phyloP scores from a whole-genome alignment of 1,140 invertebrate genomes.

The Oryctes rhinoceros region DNA sequence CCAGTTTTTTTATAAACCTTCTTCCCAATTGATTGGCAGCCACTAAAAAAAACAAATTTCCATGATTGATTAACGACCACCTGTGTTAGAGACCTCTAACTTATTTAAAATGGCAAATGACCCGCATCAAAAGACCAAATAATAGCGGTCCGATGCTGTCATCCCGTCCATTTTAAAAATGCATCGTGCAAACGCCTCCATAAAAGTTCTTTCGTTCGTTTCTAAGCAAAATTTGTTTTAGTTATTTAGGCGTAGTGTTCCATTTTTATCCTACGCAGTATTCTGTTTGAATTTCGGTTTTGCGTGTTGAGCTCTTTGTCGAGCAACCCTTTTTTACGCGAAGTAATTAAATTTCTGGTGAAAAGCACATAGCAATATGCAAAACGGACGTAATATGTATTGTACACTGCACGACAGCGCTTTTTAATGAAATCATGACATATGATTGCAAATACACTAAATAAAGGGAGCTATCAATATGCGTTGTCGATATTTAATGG shows the following conservation, averaged over 20 bases:
- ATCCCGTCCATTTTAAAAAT: slow-evolving; percentile 18
- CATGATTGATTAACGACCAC: slow-evolving; percentile 16
- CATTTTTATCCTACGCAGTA: background rate
- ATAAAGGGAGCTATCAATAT: too few relatives aligned
- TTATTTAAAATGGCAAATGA: slow-evolving; percentile 16
- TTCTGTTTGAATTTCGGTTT: background rate
- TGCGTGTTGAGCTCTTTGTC: background rate
- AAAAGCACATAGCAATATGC: background rate
- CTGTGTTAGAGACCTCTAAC: background rate
- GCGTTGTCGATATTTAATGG: too few relatives aligned
- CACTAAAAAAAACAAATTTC: too few relatives aligned
- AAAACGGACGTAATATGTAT: background rate
- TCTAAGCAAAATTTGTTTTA: slow-evolving; percentile 1
- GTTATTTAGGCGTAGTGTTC: background rate
- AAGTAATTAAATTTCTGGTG: background rate
- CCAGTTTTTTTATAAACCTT: background rate
- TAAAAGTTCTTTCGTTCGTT: slow-evolving; percentile 4
- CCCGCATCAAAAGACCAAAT: slow-evolving; percentile 14
- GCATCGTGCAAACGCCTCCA: background rate
- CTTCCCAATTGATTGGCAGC: background rate
- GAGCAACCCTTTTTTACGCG: background rate
- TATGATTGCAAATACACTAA: too few relatives aligned
- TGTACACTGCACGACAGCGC: too few relatives aligned
- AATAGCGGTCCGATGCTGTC: slow-evolving; percentile 21
- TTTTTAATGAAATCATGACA: too few relatives aligned